These are phyloP conservation scores for Atethmia centrago DNA, from an alignment of 2,888 invertebrate genomes.

Conservation along the genomic window DNA sequence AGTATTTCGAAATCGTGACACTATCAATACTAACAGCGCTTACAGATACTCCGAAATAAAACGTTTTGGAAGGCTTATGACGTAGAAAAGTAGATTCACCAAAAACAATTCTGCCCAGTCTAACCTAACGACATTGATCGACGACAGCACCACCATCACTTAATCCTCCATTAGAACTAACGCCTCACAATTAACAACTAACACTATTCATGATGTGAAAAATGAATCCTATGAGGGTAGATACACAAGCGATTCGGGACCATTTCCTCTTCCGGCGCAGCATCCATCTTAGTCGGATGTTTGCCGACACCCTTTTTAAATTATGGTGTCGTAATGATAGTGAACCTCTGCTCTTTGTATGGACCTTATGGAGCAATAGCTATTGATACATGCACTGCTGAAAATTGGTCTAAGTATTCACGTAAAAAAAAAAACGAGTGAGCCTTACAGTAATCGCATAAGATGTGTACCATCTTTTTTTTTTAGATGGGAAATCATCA, in stretches of 20 bases:
- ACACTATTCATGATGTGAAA: slow-evolving; percentile 79
- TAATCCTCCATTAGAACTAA: slow-evolving; percentile 71
- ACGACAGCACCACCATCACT: slow-evolving; percentile 53
- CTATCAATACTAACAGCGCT: too few relatives aligned
- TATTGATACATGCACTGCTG: neutral
- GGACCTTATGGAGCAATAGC: neutral
- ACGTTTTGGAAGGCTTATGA: too few relatives aligned
- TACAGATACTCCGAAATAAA: too few relatives aligned
- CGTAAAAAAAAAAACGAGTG: too few relatives aligned
- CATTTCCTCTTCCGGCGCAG: slow-evolving; percentile 84
- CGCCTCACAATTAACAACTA: slow-evolving; percentile 62
- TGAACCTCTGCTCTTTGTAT: slow-evolving; percentile 39
- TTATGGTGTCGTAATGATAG: slow-evolving; percentile 75
- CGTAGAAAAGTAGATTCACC: too few relatives aligned
- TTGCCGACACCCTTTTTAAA: slow-evolving; percentile 84
- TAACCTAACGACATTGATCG: slow-evolving; percentile 39
- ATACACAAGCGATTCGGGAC: slow-evolving; percentile 79
- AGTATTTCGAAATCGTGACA: too few relatives aligned
- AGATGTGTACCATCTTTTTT: too few relatives aligned
- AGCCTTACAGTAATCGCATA: too few relatives aligned
- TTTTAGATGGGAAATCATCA: too few relatives aligned
- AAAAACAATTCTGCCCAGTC: neutral
- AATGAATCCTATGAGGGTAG: slow-evolving; percentile 85
- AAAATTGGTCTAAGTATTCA: neutral
- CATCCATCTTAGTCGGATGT: slow-evolving; percentile 87